A percentile compares a stretch with the other conserved stretches of the same genome.
Conservation (phyloP, 2,797 vertebrate genomes). For the Silurus lanzhouensis region DNA sequence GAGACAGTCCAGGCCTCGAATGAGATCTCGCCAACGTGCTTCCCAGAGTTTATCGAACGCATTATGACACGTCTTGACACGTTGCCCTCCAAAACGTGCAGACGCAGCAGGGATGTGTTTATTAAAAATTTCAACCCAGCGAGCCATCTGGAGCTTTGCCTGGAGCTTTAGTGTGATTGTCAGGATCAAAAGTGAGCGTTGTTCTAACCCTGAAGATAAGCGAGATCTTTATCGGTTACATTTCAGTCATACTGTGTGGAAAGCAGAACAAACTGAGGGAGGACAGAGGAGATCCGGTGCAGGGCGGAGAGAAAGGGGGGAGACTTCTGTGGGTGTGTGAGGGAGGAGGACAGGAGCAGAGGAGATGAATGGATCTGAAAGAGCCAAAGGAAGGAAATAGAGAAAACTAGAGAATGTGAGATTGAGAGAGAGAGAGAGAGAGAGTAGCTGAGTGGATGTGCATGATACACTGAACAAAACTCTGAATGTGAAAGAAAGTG, state of each 20-base stretch:
- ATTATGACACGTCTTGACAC: neutral
- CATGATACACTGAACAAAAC: neutral
- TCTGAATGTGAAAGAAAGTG: too few species aligned
- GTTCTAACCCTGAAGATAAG: neutral
- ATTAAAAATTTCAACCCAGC: neutral
- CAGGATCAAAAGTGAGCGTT: too few species aligned
- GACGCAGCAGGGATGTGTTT: neutral
- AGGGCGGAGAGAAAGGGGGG: neutral
- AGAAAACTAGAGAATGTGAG: too few species aligned
- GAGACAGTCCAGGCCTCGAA: neutral
- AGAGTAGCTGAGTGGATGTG: neutral
- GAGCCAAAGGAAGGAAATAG: neutral
- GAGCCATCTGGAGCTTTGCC: neutral
- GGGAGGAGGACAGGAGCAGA: neutral
- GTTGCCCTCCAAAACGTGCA: neutral
- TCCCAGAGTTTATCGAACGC: neutral
- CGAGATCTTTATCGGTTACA: neutral
- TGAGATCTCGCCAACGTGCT: neutral
- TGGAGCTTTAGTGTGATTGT: neutral
- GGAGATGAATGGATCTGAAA: neutral
- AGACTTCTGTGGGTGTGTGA: neutral
- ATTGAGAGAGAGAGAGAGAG: neutral
- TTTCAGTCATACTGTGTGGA: neutral
- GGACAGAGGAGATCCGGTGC: neutral
- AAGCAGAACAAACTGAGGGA: neutral